Evolutionary conservation across 2,797 vertebrate genomes (phyloP), one percentile per base, ranked within the genome.

Genomic region (Myotis pilosus): DNA sequence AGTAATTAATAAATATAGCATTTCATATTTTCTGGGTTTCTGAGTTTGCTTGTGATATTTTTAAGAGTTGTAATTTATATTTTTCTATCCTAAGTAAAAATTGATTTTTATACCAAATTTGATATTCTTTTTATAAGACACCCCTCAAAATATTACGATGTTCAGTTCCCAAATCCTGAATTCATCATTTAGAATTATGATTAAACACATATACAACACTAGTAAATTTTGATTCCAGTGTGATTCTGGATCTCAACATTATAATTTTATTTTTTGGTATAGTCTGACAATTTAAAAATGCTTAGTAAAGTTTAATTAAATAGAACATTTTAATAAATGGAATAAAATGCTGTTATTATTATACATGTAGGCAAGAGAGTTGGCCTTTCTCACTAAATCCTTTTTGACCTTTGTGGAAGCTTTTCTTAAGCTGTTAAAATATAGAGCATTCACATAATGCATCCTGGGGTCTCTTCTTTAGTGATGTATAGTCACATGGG

Each of bases 391-490:
- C 60, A 76, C 22, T 87, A 94, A 97, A 96, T 74, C 75, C 60
- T 80, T 76, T 79, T 92, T 88, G 83, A 66, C 69, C 75, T 94
- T 95, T 97, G 93, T 41, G 91, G 53, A 94, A 92, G 86, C 75
- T 95, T 96, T 96, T 88, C 79, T 22, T 95, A 95, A 95, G 74
- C 79, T 80, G 9, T 92, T 96, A 95, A 93, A 83, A 94, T 92
- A 90, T 90, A 92, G 49, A 90, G 28, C 22, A 79, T 92, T 87
- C 78, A 86, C 1, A 0, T 25, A 44, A 33, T 71, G 41, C 66
- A 44, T 82, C 41, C 64, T 76, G 49, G 60, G 19, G 25, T 81
- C 72, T 92, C 53, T 53, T 71, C 66, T 78, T 89, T 83, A 36
- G 51, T 41, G 28, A 19, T 64, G 6, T 84, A 41, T 71, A n/a